These are phyloP conservation scores for Laupala kohalensis DNA, from an alignment of 1,140 invertebrate genomes.

Conservation along the genomic window DNA sequence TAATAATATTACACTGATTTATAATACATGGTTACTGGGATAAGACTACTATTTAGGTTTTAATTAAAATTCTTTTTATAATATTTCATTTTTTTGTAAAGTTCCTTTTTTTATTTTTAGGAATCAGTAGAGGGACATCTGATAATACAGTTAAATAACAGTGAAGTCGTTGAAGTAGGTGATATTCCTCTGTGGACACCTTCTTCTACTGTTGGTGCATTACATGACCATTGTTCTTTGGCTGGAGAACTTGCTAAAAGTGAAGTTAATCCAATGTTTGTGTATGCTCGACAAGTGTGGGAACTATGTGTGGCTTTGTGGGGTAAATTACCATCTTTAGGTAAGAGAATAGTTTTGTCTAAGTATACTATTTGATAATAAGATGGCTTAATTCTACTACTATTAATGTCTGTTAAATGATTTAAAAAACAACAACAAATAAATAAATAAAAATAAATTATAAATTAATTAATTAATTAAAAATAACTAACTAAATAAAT, in stretches of 20 bases:
- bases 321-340: slow-evolving; percentile 46
- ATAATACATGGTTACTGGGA: neutral
- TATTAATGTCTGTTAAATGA: too few species aligned
- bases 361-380: too few species aligned
- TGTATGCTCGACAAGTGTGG: slow-evolving; percentile 51
- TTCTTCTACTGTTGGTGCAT: slow-evolving; percentile 24
- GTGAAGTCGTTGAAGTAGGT: slow-evolving; percentile 30
- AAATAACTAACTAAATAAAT: too few species aligned
- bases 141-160: slow-evolving; percentile 32
- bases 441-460: too few species aligned
- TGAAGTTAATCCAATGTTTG: slow-evolving; percentile 22
- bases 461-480: too few species aligned
- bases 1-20: neutral
- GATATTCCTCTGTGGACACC: slow-evolving; percentile 32
- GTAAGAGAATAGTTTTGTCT: slow-evolving; percentile 6
- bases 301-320: slow-evolving; percentile 69
- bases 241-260: slow-evolving; percentile 28
- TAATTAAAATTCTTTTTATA: neutral
- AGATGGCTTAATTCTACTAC: too few species aligned
- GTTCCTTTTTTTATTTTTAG: slow-evolving; percentile 6
- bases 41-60: neutral
- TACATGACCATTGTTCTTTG: slow-evolving; percentile 35
- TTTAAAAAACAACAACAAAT: too few species aligned
- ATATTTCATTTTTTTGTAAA: neutral
- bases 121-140: slow-evolving; percentile 34